phyloP scores from a whole-genome alignment of 2,888 invertebrate species.

The Caenorhabditis sulstoni region DNA sequence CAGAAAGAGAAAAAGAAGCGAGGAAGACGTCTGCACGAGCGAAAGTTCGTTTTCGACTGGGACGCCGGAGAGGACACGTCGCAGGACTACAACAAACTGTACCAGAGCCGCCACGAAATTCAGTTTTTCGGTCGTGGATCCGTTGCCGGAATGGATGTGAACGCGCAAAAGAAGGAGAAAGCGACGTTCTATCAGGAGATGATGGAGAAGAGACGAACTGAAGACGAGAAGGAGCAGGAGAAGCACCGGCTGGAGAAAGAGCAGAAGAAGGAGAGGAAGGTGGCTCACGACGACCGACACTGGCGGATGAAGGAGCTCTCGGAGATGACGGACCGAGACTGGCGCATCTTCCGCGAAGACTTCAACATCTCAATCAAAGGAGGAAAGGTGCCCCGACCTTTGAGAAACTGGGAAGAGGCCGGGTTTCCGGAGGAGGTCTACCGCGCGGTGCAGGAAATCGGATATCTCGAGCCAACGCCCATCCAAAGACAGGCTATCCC shows the following conservation, averaged over 20 bases:
- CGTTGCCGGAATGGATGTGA: conserved; percentile 97
- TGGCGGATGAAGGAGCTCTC: conserved; percentile 93
- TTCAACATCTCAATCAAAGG: conserved; percentile 96
- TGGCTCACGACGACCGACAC: conserved; percentile 98
- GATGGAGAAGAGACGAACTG: conserved; percentile 93
- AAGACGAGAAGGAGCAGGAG: conserved; percentile 96
- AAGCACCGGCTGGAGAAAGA: conserved; percentile 82
- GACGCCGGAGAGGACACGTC: conserved; percentile 99
- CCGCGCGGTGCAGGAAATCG: conserved; percentile 89
- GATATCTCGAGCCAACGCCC: conserved; percentile 90
- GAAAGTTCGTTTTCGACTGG: conserved; percentile 99
- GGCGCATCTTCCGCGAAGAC: conserved; percentile 99
- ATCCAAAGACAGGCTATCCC: conserved; percentile 99
- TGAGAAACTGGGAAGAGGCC: conserved; percentile 95
- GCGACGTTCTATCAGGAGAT: conserved; percentile 97
- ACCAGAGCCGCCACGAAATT: conserved; percentile 96
- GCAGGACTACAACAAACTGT: conserved; percentile 94
- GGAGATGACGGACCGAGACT: conserved; percentile 99
- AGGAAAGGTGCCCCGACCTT: conserved; percentile 95
- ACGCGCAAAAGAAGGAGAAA: conserved; percentile 86
- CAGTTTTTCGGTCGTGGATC: conserved; percentile 98
- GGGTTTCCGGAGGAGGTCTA: conserved; percentile 91
- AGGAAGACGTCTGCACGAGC: conserved; percentile 93
- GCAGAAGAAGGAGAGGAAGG: conserved; percentile 89
- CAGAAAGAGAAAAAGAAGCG: conserved; percentile 83